Evolutionary conservation across 2,113 vertebrate genomes (phyloP).

Genomic region (Pteruthius melanotis): DNA sequence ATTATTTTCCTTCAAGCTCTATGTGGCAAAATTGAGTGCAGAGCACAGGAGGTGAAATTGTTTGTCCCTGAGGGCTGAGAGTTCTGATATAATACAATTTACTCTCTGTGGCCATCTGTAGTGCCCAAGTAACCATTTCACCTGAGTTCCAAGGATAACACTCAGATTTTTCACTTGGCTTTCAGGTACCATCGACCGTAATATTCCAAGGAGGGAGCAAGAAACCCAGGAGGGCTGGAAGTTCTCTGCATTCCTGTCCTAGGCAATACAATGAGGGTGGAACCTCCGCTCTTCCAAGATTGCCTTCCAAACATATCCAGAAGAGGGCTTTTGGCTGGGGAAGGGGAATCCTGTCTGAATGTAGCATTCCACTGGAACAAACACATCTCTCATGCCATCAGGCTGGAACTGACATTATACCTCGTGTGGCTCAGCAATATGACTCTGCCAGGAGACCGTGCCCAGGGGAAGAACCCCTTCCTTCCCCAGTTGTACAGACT

Average conservation of each 20-base stretch:
- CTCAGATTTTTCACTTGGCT: not conserved
- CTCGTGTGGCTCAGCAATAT: slow-evolving; percentile 22
- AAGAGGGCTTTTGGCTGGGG: slow-evolving; percentile 55
- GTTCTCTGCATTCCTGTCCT: slow-evolving; percentile 7
- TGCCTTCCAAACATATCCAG: slow-evolving; percentile 55
- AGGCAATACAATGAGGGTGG: not conserved
- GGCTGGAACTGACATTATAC: slow-evolving; percentile 39
- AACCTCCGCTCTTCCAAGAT: slow-evolving; percentile 67
- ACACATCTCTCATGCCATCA: slow-evolving; percentile 24
- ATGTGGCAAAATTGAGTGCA: not conserved
- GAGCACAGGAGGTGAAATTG: not conserved
- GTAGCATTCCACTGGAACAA: slow-evolving; percentile 77
- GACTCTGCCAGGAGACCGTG: not conserved
- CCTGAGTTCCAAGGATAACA: not conserved
- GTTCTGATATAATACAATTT: not conserved
- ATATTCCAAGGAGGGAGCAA: slow-evolving; percentile 46
- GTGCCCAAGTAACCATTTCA: not conserved
- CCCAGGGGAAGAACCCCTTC: not conserved
- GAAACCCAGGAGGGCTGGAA: not conserved
- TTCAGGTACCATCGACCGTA: slow-evolving; percentile 96
- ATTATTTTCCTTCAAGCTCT: not conserved
- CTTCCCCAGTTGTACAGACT: not conserved
- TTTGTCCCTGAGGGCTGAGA: not conserved
- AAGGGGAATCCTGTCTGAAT: slow-evolving; percentile 75
- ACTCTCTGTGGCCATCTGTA: not conserved